Percentiles rank a stretch among this genome's conserved stretches.
Evolutionary conservation across 2,113 vertebrate genomes (phyloP).

Genomic region (Bombycilla garrulus): DNA sequence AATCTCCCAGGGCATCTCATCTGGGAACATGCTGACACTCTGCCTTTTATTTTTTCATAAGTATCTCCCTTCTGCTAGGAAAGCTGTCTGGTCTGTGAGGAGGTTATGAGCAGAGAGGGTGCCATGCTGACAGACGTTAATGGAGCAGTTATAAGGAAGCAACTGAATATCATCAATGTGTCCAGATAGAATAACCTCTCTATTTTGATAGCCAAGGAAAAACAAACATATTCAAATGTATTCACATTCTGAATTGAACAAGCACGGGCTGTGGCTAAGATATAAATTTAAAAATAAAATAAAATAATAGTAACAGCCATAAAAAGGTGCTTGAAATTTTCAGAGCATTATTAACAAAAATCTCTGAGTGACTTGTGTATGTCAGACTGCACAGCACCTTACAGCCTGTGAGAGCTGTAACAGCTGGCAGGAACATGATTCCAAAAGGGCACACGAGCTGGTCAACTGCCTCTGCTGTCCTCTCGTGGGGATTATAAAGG

Average conservation of each 20-base stretch:
- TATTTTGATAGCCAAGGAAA: neutral
- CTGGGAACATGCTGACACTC: slow-evolving; percentile 11
- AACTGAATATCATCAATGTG: neutral
- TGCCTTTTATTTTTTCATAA: neutral
- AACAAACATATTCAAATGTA: neutral
- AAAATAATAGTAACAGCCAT: neutral
- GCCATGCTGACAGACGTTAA: neutral
- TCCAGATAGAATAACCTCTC: neutral
- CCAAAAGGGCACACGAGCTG: neutral
- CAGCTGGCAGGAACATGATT: accelerated
- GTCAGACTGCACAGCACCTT: neutral
- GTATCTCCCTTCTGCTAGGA: neutral
- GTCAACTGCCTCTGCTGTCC: neutral
- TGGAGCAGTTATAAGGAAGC: neutral
- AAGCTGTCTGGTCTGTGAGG: neutral
- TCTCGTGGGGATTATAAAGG: neutral
- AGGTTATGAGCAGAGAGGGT: neutral
- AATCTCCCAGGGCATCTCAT: neutral
- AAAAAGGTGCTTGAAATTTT: neutral
- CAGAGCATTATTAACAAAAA: neutral
- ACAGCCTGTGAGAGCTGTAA: neutral
- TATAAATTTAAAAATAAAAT: neutral
- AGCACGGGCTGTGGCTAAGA: neutral
- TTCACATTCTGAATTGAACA: neutral
- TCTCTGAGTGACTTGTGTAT: neutral